Base-by-base conservation (phyloP, 2,888 invertebrate genomes). In the Nysson spinosus region DNA sequence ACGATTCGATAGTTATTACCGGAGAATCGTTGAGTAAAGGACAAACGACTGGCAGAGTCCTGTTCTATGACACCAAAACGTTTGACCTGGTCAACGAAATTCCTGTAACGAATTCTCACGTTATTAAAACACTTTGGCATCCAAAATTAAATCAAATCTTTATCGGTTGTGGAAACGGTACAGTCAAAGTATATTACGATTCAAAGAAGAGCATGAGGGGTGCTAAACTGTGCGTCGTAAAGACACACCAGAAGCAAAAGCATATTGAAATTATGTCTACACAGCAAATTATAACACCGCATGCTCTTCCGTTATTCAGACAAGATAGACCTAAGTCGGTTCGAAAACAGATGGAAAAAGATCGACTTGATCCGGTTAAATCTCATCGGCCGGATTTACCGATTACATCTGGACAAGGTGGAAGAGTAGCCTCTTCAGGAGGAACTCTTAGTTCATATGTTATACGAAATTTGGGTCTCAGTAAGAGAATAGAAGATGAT, bases 101-200 rank as follows among this genome's bases (percentile, higher is more conserved):
- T 52, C 91, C 92, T 5, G 94, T 97, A 0, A 91, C 93, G 0
- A 91, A 93, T 78, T 93, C 95, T 0, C 95, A 95, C 71, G 92
- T 96, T 0, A 95, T 99, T 0, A 95, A 97, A 83, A 92, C 94
- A 0, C 86, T 95, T 0, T 99, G 99, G 99, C 99, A 99, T 88
- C 95, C 99, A 0, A 96, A 97, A 85, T 88, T 99, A n/a, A 99
- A 99, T 84, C 99, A 99, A 85, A 92, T 99, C 34, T 95, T 98
- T 68, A 93, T 96, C 0, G 96, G 97, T 0, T 95, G 96, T 75
- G 96, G 96, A 0, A 95, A 97, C 84, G 99, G 99, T 0, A 89
- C 91, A 0, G 93, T 97, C 0, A 96, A 96, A 79, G 93, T 97
- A 51, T 96, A 94, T 83, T 99, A 98, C 79, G 98, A 98, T 83